Conservation (phyloP, 2,888 invertebrate species). For the Marasmarcha lunaedactyla region DNA sequence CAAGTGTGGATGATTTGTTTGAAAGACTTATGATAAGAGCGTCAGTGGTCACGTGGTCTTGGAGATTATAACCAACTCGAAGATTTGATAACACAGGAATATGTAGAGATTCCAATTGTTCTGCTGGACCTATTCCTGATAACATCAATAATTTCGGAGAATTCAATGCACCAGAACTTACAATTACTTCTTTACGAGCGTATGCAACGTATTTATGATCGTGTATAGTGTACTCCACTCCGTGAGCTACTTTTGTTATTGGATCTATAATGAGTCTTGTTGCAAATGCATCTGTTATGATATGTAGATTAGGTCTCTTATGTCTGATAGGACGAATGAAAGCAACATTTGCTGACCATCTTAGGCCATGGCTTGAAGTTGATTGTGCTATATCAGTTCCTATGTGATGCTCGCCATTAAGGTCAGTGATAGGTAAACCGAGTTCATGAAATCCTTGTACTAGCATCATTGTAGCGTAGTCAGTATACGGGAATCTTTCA, state of each 20-base stretch:
- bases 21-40: constrained; percentile 55
- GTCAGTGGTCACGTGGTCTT: constrained; percentile 79
- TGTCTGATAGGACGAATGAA: constrained; percentile 75
- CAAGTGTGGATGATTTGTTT: constrained; percentile 65
- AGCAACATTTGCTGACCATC: constrained; percentile 73
- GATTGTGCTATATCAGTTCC: constrained; percentile 74
- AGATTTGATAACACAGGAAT: constrained; percentile 73
- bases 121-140: constrained; percentile 74
- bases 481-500: constrained; percentile 73
- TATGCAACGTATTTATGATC: constrained; percentile 47
- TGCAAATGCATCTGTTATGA: constrained; percentile 63
- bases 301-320: constrained; percentile 56
- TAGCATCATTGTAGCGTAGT: constrained; percentile 66
- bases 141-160: constrained; percentile 75
- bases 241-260: constrained; percentile 54
- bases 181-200: constrained; percentile 72
- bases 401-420: constrained; percentile 68
- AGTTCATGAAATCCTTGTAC: constrained; percentile 73
- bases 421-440: constrained; percentile 70
- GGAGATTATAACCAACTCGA: constrained; percentile 79
- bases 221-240: constrained; percentile 43
- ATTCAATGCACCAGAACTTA: constrained; percentile 72
- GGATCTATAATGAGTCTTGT: constrained; percentile 72
- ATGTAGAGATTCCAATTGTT: constrained; percentile 54
- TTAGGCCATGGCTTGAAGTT: constrained; percentile 71